Conservation (phyloP, 2,113 vertebrate species). For the Lethenteron reissneri region DNA sequence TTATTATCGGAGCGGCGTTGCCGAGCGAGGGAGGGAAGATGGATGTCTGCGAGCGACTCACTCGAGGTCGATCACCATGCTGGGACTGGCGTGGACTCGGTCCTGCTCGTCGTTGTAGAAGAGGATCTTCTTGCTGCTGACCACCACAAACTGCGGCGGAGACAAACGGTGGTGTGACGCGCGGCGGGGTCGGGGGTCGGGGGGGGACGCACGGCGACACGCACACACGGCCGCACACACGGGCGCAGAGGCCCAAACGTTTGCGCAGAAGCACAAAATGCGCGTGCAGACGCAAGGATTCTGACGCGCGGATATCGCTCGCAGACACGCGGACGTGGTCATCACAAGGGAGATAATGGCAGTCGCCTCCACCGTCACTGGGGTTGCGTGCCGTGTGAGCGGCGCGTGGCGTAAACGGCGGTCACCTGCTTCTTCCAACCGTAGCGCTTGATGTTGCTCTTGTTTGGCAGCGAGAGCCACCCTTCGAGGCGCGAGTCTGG, state of each 20-base stretch:
- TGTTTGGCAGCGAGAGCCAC: conserved; percentile 62
- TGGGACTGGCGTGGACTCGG: conserved; percentile 81
- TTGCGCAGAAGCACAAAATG: too few relatives aligned
- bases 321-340: neutral
- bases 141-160: conserved; percentile 61
- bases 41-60: conserved; percentile 26
- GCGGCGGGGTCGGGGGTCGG: neutral
- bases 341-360: too few relatives aligned
- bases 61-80: conserved; percentile 97
- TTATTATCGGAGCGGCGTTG: too few relatives aligned
- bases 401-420: too few relatives aligned
- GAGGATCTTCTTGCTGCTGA: conserved; percentile 98
- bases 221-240: neutral
- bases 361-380: too few relatives aligned
- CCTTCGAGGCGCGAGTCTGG: conserved; percentile 72
- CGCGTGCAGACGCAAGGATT: neutral
- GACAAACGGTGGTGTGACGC: conserved; percentile 4
- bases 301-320: neutral
- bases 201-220: neutral
- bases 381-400: too few relatives aligned
- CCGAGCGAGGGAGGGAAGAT: neutral
- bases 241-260: too few relatives aligned
- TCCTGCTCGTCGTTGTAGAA: conserved; percentile 96
- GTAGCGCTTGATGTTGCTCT: conserved; percentile 92
- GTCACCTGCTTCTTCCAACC: conserved; percentile 81